phyloP scores from a whole-genome alignment of 2,113 vertebrate species.

The Lates calcarifer region DNA sequence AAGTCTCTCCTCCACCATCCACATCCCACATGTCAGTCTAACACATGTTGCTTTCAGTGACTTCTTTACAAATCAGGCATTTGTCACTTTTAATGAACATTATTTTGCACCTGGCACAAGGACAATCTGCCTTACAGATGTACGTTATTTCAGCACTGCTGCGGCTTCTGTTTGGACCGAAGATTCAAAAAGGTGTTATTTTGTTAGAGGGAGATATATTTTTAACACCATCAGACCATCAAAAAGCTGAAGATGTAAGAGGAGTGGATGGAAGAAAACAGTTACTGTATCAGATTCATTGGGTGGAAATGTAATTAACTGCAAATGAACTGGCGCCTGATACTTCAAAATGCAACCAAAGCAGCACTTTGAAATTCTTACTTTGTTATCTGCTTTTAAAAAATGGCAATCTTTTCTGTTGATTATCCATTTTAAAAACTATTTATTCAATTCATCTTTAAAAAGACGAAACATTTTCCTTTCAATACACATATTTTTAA shows the following conservation, averaged over 20 bases:
- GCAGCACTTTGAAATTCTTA: conserved; percentile 71
- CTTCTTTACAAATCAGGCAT: conserved; percentile 78
- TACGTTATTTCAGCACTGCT: conserved; percentile 52
- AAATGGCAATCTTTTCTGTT: conserved; percentile 56
- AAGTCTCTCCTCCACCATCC: conserved; percentile 59
- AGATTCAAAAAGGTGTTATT: conserved; percentile 79
- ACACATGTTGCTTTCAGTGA: conserved; percentile 75
- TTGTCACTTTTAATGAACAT: conserved; percentile 85
- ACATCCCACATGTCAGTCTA: conserved; percentile 66
- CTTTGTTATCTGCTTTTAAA: conserved; percentile 73
- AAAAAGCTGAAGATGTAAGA: conserved; percentile 74
- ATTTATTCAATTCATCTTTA: conserved; percentile 77
- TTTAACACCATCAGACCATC: conserved; percentile 74
- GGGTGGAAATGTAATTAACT: conserved; percentile 79
- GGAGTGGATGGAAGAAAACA: conserved; percentile 57
- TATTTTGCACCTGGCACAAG: conserved; percentile 76
- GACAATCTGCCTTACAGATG: conserved; percentile 80
- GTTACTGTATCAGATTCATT: conserved; percentile 69
- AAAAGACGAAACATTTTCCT: conserved; percentile 75
- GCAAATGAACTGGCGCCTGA: conserved; percentile 71
- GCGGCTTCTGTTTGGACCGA: conserved; percentile 63
- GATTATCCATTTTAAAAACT: conserved; percentile 72
- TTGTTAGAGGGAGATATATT: conserved; percentile 74
- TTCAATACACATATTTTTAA: conserved; percentile 78
- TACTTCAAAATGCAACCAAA: conserved; percentile 73